A percentile compares a stretch with the other conserved stretches of the same genome.
Evolutionary conservation across 2,888 invertebrate species (phyloP).

Genomic region (Cinara cedri): DNA sequence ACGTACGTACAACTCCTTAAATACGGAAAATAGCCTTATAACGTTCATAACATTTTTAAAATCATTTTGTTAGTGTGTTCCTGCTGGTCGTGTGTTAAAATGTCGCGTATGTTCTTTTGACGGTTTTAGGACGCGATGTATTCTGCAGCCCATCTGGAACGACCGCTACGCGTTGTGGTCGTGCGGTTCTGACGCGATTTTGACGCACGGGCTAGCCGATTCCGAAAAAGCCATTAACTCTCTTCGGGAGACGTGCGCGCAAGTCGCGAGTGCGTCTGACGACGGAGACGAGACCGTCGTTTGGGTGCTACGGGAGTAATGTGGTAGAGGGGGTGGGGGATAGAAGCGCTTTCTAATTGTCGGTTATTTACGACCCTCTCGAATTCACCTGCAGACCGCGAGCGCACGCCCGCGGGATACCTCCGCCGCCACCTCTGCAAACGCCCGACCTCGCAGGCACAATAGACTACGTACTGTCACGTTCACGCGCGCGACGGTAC

Average conservation of each 20-base stretch:
- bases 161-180: too few relatives aligned
- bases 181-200: too few relatives aligned
- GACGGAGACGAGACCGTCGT: background rate
- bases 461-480: background rate
- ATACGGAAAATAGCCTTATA: too few relatives aligned
- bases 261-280: background rate
- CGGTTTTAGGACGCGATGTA: too few relatives aligned
- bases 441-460: background rate
- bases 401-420: background rate
- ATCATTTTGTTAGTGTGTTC: too few relatives aligned
- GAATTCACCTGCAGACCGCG: slow-evolving; percentile 15
- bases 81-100: too few relatives aligned
- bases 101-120: too few relatives aligned
- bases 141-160: too few relatives aligned
- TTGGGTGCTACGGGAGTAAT: background rate
- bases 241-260: background rate
- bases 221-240: background rate
- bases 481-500: background rate
- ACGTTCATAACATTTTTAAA: too few relatives aligned
- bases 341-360: slow-evolving; percentile 4
- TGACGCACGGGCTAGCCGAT: too few relatives aligned
- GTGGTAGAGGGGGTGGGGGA: background rate
- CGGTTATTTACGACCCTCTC: slow-evolving; percentile 30
- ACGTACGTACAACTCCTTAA: too few relatives aligned
- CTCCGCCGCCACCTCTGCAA: too few relatives aligned